Evolutionary conservation across 2,888 invertebrate species (phyloP).

Genomic region (Physocephala rufipes): DNA sequence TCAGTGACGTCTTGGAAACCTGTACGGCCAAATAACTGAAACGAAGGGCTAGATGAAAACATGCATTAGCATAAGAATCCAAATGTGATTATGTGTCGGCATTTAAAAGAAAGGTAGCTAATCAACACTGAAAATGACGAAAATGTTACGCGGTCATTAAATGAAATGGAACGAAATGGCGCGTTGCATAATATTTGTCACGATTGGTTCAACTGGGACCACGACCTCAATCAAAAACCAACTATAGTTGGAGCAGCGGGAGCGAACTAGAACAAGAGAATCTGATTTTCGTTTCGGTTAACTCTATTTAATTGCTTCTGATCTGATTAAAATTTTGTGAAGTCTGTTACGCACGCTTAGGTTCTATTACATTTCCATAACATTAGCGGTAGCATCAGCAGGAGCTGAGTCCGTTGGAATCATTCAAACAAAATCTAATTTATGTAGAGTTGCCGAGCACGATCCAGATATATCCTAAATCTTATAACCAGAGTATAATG

Average conservation of each 20-base stretch:
- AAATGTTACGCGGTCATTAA: background rate
- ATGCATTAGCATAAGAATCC: conserved; percentile 27
- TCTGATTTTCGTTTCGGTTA: background rate
- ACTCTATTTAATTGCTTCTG: conserved; percentile 24
- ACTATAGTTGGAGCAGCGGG: background rate
- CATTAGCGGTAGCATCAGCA: conserved; percentile 10
- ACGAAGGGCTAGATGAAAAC: background rate
- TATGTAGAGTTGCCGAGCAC: too few species aligned
- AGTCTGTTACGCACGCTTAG: background rate
- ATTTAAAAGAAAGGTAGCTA: background rate
- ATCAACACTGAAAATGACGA: background rate
- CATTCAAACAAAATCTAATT: background rate
- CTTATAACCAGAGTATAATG: conserved; percentile 7
- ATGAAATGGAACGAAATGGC: background rate
- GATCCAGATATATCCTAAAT: conserved; percentile 23
- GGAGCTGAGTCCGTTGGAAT: background rate
- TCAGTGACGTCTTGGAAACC: background rate
- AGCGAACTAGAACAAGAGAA: too few species aligned
- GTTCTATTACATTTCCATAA: conserved; percentile 13
- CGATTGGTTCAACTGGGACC: background rate
- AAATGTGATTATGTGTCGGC: background rate
- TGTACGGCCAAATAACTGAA: background rate
- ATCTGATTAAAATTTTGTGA: conserved; percentile 16
- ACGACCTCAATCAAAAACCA: background rate
- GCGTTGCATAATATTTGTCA: conserved; percentile 11